Conservation (phyloP, 2,888 invertebrate genomes). For the Synanthedon vespiformis region DNA sequence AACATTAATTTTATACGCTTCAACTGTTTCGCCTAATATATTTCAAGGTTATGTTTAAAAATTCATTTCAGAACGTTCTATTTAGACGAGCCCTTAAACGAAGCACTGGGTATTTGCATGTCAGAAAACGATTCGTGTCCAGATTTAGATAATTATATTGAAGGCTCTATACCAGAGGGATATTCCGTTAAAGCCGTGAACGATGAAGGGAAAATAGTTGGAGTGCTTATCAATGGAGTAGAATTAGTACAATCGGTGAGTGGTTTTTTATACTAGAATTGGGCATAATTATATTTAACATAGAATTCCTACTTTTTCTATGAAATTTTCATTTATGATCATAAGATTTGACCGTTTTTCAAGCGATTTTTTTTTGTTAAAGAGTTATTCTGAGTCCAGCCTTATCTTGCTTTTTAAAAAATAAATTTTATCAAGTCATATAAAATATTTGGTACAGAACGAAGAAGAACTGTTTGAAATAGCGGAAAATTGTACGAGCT, state of each 20-base stretch:
- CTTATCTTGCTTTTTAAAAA: too few relatives aligned
- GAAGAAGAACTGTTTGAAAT: conserved; percentile 45
- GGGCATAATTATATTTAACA: too few relatives aligned
- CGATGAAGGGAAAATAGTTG: conserved; percentile 68
- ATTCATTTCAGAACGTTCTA: conserved; percentile 64
- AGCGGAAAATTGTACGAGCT: conserved; percentile 64
- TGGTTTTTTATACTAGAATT: too few relatives aligned
- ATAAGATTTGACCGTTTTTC: too few relatives aligned
- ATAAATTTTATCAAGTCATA: too few relatives aligned
- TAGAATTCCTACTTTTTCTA: too few relatives aligned
- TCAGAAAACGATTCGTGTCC: conserved; percentile 42
- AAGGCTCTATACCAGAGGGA: conserved; percentile 66
- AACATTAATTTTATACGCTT: too few relatives aligned
- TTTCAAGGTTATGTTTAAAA: not conserved
- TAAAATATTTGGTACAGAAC: conserved; percentile 5
- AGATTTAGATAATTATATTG: conserved; percentile 75
- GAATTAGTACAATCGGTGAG: conserved; percentile 10
- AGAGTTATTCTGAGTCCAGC: too few relatives aligned
- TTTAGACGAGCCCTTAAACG: conserved; percentile 73
- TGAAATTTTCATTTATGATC: too few relatives aligned
- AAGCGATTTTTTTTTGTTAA: too few relatives aligned
- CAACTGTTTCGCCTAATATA: too few relatives aligned
- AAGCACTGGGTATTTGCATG: conserved; percentile 55
- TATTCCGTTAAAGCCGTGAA: conserved; percentile 74
- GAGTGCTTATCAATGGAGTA: conserved; percentile 66